Evolutionary conservation across 2,888 invertebrate species (phyloP).

Genomic region (Thelaira solivaga): DNA sequence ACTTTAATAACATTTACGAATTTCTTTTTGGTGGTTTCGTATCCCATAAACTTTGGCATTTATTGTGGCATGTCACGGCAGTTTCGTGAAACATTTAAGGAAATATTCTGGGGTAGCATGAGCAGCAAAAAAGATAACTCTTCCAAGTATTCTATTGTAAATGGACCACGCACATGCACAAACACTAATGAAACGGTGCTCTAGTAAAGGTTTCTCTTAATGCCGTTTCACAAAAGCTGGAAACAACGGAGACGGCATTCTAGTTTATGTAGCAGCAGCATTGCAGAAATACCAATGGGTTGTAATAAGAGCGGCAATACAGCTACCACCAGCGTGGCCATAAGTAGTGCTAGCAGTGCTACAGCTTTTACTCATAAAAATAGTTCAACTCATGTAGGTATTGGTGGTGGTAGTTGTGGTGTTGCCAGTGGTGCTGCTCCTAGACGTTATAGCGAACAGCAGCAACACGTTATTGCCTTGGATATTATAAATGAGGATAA

Average conservation of each 20-base stretch:
- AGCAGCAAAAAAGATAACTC: slow-evolving; percentile 82
- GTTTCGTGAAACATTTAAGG: slow-evolving; percentile 95
- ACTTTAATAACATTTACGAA: slow-evolving; percentile 89
- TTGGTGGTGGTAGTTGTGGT: not conserved
- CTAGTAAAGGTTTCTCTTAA: slow-evolving; percentile 74
- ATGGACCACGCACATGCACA: slow-evolving; percentile 89
- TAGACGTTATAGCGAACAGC: slow-evolving; percentile 59
- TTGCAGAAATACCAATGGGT: slow-evolving; percentile 62
- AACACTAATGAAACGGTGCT: slow-evolving; percentile 90
- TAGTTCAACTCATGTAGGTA: slow-evolving; percentile 21
- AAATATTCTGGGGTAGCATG: slow-evolving; percentile 81
- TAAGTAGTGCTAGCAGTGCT: not conserved
- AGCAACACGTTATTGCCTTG: slow-evolving; percentile 69
- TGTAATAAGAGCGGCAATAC: not conserved
- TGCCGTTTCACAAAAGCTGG: slow-evolving; percentile 70
- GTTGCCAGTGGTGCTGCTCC: not conserved
- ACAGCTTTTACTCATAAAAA: not conserved
- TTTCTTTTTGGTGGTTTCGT: slow-evolving; percentile 93
- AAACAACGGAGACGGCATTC: slow-evolving; percentile 62
- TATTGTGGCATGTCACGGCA: slow-evolving; percentile 97
- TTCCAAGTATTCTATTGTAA: slow-evolving; percentile 88
- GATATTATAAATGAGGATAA: slow-evolving; percentile 69
- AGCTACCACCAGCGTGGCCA: slow-evolving; percentile 13
- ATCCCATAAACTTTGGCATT: slow-evolving; percentile 95
- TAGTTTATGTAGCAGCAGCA: slow-evolving; percentile 64